A percentile compares a stretch with the other conserved stretches of the same genome.
phyloP scores from a whole-genome alignment of 2,113 vertebrate genomes.

The Eolophus roseicapilla region DNA sequence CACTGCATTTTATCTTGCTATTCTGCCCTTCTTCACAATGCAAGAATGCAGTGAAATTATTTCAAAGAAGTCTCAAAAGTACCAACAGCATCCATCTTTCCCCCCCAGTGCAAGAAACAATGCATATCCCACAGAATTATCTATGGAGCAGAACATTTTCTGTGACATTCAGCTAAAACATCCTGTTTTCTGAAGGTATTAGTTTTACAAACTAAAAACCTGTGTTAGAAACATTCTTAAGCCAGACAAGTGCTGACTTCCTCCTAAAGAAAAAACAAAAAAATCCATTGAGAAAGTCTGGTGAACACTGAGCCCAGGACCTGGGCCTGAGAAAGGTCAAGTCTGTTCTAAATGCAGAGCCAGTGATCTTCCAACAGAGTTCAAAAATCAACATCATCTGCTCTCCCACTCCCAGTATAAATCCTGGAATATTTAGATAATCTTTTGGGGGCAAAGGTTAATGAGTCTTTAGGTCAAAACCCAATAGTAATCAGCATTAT shows the following conservation, averaged over 20 bases:
- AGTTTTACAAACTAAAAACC: background rate
- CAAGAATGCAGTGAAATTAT: background rate
- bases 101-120: background rate
- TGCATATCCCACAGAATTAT: background rate
- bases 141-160: background rate
- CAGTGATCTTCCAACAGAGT: background rate
- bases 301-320: constrained; percentile 44
- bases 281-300: constrained; percentile 50
- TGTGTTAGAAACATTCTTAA: background rate
- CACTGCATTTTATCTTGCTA: background rate
- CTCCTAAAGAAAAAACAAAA: background rate
- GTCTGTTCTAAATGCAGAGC: constrained; percentile 69
- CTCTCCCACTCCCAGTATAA: constrained; percentile 36
- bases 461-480: constrained; percentile 6
- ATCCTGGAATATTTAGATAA: constrained; percentile 51
- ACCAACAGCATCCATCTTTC: background rate
- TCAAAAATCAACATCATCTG: constrained; percentile 39
- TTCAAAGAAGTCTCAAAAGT: background rate
- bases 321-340: constrained; percentile 76
- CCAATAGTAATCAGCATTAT: background rate
- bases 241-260: background rate
- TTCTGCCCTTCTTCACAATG: background rate
- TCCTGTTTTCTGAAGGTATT: background rate
- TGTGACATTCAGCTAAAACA: background rate
- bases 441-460: constrained; percentile 50